Evolutionary conservation across 2,113 vertebrate genomes (phyloP).

Genomic region (Corynorhinus townsendii): DNA sequence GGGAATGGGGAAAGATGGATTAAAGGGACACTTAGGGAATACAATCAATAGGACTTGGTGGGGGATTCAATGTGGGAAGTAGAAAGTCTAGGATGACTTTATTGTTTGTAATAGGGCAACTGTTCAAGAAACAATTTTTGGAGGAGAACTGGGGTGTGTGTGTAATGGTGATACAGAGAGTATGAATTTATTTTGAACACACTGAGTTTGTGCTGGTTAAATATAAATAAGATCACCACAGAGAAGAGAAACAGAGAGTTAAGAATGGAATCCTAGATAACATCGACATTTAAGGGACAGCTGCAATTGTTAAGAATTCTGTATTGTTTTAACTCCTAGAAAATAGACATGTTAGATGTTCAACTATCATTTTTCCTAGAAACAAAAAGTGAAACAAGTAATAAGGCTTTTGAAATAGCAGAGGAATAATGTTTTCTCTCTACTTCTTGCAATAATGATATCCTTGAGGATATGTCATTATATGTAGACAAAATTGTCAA

Average conservation of each 20-base stretch:
- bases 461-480: background rate
- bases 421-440: background rate
- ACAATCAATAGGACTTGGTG: background rate
- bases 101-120: background rate
- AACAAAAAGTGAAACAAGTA: background rate
- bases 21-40: background rate
- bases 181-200: background rate
- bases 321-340: background rate
- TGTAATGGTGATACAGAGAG: background rate
- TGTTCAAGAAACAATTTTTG: background rate
- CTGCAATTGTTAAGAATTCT: background rate
- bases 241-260: background rate
- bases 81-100: background rate
- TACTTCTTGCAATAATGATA: background rate
- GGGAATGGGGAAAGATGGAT: background rate
- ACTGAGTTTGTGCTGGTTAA: background rate
- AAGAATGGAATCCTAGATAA: background rate
- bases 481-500: background rate
- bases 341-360: background rate
- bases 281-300: background rate
- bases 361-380: background rate
- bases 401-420: background rate
- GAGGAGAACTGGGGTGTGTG: background rate
- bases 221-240: background rate
- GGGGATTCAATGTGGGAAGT: background rate